phyloP scores from a whole-genome alignment of 2,888 invertebrate species.

The Mythimna impura region DNA sequence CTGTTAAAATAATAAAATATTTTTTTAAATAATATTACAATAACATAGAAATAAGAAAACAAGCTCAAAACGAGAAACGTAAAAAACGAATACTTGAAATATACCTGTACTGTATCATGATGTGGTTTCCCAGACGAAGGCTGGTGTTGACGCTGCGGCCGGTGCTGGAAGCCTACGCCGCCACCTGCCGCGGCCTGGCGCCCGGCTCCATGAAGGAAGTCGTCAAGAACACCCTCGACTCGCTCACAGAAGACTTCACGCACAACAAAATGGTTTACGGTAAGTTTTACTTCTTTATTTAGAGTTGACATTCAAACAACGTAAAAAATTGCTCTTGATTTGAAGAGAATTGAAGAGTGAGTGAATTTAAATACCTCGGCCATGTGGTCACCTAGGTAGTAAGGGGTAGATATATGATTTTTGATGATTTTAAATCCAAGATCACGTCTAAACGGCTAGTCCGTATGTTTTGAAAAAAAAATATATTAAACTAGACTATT shows the following conservation, averaged over 20 bases:
- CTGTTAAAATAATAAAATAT: too few relatives aligned
- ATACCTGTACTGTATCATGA: neutral
- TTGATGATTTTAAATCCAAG: too few relatives aligned
- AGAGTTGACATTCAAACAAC: too few relatives aligned
- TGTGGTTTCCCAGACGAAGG: slow-evolving; percentile 84
- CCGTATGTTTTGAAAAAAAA: too few relatives aligned
- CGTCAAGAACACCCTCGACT: slow-evolving; percentile 91
- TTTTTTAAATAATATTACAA: too few relatives aligned
- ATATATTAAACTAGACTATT: too few relatives aligned
- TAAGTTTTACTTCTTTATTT: slow-evolving; percentile 20
- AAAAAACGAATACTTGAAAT: too few relatives aligned
- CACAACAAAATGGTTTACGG: slow-evolving; percentile 90
- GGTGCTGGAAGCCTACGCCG: slow-evolving; percentile 93
- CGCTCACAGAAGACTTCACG: slow-evolving; percentile 92
- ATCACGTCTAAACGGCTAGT: too few relatives aligned
- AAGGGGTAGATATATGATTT: too few relatives aligned
- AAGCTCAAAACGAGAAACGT: too few relatives aligned
- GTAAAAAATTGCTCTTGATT: too few relatives aligned
- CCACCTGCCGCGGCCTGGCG: slow-evolving; percentile 85
- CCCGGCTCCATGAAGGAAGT: slow-evolving; percentile 92
- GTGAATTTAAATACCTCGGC: neutral
- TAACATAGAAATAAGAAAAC: too few relatives aligned
- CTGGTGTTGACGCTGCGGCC: slow-evolving; percentile 92
- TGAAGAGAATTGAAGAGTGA: neutral
- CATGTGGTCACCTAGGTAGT: neutral